These are phyloP conservation scores for Eupeodes latifasciatus DNA, from an alignment of 2,888 invertebrate genomes.

Conservation along the genomic window DNA sequence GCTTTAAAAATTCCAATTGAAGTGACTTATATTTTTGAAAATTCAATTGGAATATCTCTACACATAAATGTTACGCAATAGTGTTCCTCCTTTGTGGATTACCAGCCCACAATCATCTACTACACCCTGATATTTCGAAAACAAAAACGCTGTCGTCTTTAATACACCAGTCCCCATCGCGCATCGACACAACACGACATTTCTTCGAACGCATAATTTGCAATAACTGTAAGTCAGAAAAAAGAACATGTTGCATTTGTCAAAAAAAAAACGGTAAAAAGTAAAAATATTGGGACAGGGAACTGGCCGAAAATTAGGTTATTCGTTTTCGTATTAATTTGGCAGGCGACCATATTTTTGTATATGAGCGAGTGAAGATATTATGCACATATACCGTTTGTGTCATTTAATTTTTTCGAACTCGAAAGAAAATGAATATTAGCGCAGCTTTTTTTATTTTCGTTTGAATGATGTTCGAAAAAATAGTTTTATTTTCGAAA, in stretches of 20 bases:
- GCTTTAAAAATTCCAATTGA: constrained; percentile 37
- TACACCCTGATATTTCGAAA: constrained; percentile 70
- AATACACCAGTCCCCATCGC: constrained; percentile 4
- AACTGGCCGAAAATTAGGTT: constrained; percentile 70
- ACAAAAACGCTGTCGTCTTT: constrained; percentile 20
- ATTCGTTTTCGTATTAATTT: constrained; percentile 45
- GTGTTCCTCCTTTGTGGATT: constrained; percentile 64
- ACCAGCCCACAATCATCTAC: constrained; percentile 59
- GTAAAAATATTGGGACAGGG: constrained; percentile 52
- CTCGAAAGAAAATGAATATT: constrained; percentile 7
- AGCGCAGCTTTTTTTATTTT: not conserved
- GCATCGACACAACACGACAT: constrained; percentile 1
- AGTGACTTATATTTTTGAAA: constrained; percentile 49
- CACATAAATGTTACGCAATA: constrained; percentile 75
- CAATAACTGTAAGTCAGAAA: constrained; percentile 60
- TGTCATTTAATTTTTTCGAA: constrained; percentile 35
- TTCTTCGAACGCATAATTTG: constrained; percentile 59
- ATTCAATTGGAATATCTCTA: constrained; percentile 54
- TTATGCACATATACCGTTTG: not conserved
- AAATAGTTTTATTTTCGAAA: constrained; percentile 26
- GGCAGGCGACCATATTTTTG: constrained; percentile 41
- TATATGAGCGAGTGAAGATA: no score
- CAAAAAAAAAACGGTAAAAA: constrained; percentile 22
- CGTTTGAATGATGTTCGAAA: constrained; percentile 20
- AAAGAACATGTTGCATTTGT: constrained; percentile 52